Evolutionary conservation across 2,888 invertebrate genomes (phyloP), one percentile per base, ranked within the genome.

Genomic region (Trisateles emortualis): DNA sequence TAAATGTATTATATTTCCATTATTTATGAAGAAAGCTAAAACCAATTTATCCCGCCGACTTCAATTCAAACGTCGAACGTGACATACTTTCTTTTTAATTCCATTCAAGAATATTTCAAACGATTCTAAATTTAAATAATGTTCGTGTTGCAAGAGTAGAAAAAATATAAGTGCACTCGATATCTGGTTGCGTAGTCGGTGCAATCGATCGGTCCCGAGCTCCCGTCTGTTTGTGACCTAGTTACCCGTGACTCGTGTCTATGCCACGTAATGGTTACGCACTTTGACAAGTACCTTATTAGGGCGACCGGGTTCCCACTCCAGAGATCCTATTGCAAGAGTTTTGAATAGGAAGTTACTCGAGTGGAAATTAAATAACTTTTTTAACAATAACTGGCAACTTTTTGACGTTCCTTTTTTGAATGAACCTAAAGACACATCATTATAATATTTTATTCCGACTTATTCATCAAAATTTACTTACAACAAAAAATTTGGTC

Each of bases 191-290:
- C 78, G 81, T 79, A 73, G 75, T 72, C 55, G 57, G 49, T 64
- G 68, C 70, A 72, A 86, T 86, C 86, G 86, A 86, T 86, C 83
- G 83, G 43, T 68, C 71, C 78, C 68, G 64, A 62, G 75, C 72
- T 79, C 79, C 78, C 78, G 73, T 60, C 68, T 58, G 67, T 70
- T 76, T 68, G 68, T 86, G 86, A 79, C 86, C 86, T 76, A 86
- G 74, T 85, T 86, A 80, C 74, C 69, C 64, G 43, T 43, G 69
- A 60, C 70, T 72, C 68, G 72, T 72, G 71, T 67, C 59, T 63
- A 57, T 66, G 57, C 64, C 58, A 52, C 65, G 64, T 59, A 59
- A 55, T 59, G 58, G 64, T 56, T 68, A 78, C 78, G 72, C 75
- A 77, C 68, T 76, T 70, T 64, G 74, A 78, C 74, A 74, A 76